Percentiles rank a stretch among this genome's conserved stretches.
Conservation (phyloP, 2,888 invertebrate genomes). For the Ferrisia virgata region DNA sequence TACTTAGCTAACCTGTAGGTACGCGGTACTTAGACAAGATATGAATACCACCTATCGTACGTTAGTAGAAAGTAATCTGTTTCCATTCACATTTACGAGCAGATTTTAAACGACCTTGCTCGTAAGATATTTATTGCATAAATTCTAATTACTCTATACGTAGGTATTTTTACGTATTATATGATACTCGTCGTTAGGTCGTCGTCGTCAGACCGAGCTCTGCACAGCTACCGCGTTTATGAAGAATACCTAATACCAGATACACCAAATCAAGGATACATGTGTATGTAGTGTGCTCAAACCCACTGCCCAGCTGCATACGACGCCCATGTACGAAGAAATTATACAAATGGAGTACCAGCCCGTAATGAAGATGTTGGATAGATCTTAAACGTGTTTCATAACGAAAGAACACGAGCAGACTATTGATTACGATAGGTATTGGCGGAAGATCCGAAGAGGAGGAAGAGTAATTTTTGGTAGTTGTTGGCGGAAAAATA, state of each 20-base stretch:
- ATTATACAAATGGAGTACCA: background rate
- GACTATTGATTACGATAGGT: too few species aligned
- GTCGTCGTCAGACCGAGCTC: background rate
- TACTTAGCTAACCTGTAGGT: too few species aligned
- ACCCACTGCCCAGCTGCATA: too few species aligned
- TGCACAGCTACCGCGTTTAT: background rate
- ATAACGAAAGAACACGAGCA: background rate
- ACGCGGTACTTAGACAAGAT: background rate
- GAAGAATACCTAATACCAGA: background rate
- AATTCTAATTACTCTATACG: conserved; percentile 13
- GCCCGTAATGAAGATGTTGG: background rate
- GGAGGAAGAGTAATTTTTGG: background rate
- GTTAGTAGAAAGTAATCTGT: conserved; percentile 8
- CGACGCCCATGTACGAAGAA: too few species aligned
- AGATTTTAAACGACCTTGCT: conserved; percentile 14
- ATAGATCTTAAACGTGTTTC: too few species aligned
- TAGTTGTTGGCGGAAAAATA: background rate
- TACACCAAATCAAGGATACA: background rate
- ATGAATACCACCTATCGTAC: background rate
- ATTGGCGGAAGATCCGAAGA: background rate
- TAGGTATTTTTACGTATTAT: conserved; percentile 5
- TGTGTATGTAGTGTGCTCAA: too few species aligned
- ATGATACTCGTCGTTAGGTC: background rate
- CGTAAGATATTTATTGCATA: conserved; percentile 16
- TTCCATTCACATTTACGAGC: conserved; percentile 15